Evolutionary conservation across 2,888 invertebrate species (phyloP).

Genomic region (Lasioglossum calceatum): DNA sequence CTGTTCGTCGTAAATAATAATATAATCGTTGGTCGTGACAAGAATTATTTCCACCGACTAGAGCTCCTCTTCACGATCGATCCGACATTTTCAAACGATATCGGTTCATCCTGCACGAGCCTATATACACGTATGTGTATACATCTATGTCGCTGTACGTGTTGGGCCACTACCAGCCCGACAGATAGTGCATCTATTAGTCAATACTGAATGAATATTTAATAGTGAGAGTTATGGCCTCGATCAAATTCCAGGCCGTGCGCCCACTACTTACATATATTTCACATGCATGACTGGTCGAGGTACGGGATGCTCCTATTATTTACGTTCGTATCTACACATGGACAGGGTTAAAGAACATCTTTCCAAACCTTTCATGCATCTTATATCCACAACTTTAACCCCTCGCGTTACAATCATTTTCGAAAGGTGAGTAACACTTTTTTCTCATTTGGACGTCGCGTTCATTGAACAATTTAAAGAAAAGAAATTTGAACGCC

Average conservation of each 20-base stretch:
- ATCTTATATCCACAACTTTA: background rate
- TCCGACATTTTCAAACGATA: conserved; percentile 39
- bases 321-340: conserved; percentile 46
- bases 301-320: conserved; percentile 53
- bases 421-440: background rate
- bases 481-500: no score
- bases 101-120: conserved; percentile 13
- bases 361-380: background rate
- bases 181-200: conserved; percentile 77
- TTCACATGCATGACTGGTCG: conserved; percentile 62
- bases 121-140: conserved; percentile 10
- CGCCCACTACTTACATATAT: conserved; percentile 70
- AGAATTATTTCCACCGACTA: conserved; percentile 7
- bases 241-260: conserved; percentile 75
- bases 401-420: background rate
- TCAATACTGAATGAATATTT: conserved; percentile 79
- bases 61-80: conserved; percentile 21
- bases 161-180: conserved; percentile 45
- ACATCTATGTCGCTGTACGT: conserved; percentile 52
- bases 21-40: background rate
- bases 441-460: background rate
- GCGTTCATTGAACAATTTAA: no score
- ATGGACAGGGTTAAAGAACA: conserved; percentile 8
- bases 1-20: background rate
- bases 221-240: conserved; percentile 76